These are phyloP conservation scores for Brachionus asplanchnoidis DNA, from an alignment of 1,140 invertebrate species.

Conservation along the genomic window DNA sequence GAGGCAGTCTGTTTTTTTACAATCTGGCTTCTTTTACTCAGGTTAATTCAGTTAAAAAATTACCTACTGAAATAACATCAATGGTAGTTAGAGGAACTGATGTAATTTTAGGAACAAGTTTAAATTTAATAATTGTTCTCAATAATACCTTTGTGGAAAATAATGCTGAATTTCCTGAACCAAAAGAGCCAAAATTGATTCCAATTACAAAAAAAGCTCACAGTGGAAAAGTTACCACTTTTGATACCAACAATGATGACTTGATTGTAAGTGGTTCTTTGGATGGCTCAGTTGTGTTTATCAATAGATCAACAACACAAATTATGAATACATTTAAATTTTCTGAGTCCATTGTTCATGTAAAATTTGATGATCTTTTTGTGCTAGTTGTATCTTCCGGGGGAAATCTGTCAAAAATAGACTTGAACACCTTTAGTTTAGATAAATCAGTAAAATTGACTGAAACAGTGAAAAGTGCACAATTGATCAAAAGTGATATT, in stretches of 20 bases:
- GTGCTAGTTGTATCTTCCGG: neutral
- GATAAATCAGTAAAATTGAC: neutral
- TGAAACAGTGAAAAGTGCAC: neutral
- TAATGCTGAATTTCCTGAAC: neutral
- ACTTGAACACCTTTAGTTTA: neutral
- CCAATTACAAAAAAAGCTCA: neutral
- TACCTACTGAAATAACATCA: neutral
- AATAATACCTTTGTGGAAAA: neutral
- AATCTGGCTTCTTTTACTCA: neutral
- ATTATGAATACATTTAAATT: neutral
- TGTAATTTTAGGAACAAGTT: neutral
- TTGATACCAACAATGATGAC: neutral
- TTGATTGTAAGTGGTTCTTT: neutral
- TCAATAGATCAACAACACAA: neutral
- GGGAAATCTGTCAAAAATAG: neutral
- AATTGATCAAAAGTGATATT: neutral
- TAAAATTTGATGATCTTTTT: neutral
- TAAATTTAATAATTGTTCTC: neutral
- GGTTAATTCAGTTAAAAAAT: neutral
- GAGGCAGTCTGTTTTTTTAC: neutral
- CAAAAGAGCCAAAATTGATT: neutral
- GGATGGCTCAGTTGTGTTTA: neutral
- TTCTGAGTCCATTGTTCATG: neutral
- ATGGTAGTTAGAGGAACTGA: neutral
- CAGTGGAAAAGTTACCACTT: neutral